Conservation (phyloP, 1,140 invertebrate species). For the Polypedilum vanderplanki region DNA sequence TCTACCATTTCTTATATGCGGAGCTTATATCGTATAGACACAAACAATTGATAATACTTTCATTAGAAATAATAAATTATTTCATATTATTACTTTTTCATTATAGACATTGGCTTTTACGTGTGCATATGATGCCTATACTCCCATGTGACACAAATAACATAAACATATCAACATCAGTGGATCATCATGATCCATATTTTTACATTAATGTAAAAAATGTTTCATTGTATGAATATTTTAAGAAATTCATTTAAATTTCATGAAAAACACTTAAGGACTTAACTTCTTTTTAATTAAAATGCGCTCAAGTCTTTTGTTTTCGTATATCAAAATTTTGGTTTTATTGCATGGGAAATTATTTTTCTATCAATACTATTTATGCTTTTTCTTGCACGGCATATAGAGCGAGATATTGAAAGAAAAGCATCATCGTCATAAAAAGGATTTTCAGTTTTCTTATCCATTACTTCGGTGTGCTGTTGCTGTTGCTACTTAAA, state of each 20-base stretch:
- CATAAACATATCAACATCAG: constrained; percentile 3
- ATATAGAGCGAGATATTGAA: neutral
- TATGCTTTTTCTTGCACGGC: neutral
- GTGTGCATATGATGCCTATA: neutral
- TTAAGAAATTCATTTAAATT: no score
- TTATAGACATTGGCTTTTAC: constrained; percentile 6
- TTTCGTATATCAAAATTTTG: neutral
- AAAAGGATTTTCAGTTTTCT: neutral
- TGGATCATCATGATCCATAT: neutral
- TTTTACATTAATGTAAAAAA: no score
- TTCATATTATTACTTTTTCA: constrained; percentile 22
- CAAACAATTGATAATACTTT: neutral
- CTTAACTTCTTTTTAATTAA: no score
- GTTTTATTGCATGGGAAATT: constrained; percentile 7
- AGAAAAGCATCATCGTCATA: neutral
- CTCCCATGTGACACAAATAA: neutral
- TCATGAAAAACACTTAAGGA: no score
- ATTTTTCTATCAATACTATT: neutral
- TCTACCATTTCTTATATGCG: neutral
- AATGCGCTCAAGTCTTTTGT: neutral
- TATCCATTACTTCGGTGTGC: neutral
- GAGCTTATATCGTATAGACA: neutral
- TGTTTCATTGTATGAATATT: no score
- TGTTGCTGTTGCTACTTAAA: no score
- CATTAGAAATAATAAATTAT: constrained; percentile 26